phyloP scores from a whole-genome alignment of 2,888 invertebrate genomes.

The Agrypnus murinus region DNA sequence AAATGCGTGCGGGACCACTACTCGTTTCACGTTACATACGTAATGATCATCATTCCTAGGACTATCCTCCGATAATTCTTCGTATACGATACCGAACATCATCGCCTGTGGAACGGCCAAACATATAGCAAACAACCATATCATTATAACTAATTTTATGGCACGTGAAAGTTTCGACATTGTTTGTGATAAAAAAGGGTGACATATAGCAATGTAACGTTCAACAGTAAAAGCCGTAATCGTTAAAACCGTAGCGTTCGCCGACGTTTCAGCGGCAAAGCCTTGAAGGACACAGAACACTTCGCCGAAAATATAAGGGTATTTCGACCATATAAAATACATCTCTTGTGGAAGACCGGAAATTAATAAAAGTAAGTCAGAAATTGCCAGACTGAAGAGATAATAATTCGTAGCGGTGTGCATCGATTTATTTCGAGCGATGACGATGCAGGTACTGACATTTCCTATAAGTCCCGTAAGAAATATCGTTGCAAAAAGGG shows the following conservation, averaged over 20 bases:
- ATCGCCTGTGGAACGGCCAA: conserved; percentile 86
- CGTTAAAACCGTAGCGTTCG: conserved; percentile 88
- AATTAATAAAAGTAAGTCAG: conserved; percentile 82
- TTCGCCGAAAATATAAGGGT: conserved; percentile 84
- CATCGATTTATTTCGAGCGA: conserved; percentile 84
- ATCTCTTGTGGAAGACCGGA: conserved; percentile 89
- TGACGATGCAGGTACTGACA: conserved; percentile 85
- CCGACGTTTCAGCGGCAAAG: conserved; percentile 87
- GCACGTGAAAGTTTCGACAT: conserved; percentile 89
- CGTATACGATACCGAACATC: conserved; percentile 82
- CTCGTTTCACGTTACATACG: conserved; percentile 67
- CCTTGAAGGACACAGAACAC: conserved; percentile 80
- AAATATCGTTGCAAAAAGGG: conserved; percentile 81
- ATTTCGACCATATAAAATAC: conserved; percentile 83
- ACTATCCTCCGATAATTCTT: conserved; percentile 56
- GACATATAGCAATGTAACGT: conserved; percentile 90
- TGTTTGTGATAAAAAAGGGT: conserved; percentile 88
- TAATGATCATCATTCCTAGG: conserved; percentile 64
- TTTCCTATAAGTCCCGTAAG: conserved; percentile 85
- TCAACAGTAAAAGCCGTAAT: conserved; percentile 94
- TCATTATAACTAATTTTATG: conserved; percentile 80
- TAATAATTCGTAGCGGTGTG: conserved; percentile 91
- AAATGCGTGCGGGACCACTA: conserved; percentile 71
- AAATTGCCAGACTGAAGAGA: conserved; percentile 86
- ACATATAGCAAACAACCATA: conserved; percentile 86